These are phyloP conservation scores for Boulengeromyrus knoepffleri DNA, from an alignment of 2,113 vertebrate genomes.

Conservation along the genomic window DNA sequence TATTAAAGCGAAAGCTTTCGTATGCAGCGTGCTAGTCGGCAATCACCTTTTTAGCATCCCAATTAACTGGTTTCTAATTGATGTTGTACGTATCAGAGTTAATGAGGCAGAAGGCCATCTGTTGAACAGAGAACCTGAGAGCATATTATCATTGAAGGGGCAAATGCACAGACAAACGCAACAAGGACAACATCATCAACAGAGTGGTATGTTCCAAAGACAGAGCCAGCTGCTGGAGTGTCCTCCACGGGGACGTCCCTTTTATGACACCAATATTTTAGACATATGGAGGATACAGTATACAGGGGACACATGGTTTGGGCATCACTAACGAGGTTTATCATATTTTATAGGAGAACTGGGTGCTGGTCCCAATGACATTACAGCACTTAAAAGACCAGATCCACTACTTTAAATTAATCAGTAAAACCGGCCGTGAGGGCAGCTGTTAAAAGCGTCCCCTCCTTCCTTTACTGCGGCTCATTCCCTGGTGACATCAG, in stretches of 20 bases:
- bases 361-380: neutral
- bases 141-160: conserved; percentile 39
- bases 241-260: conserved; percentile 26
- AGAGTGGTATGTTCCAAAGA: neutral
- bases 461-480: neutral
- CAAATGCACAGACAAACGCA: conserved; percentile 25
- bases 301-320: conserved; percentile 40
- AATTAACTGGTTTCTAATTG: conserved; percentile 61
- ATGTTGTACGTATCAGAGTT: conserved; percentile 62
- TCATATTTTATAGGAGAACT: neutral
- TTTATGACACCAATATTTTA: conserved; percentile 59
- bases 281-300: conserved; percentile 40
- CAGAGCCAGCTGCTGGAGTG: neutral
- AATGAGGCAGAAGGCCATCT: conserved; percentile 63
- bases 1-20: conserved; percentile 40
- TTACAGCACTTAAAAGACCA: neutral
- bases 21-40: conserved; percentile 40
- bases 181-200: conserved; percentile 37
- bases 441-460: neutral
- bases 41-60: conserved; percentile 56
- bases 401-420: neutral
- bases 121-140: conserved; percentile 47
- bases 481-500: conserved; percentile 15
- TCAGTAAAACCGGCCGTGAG: neutral
- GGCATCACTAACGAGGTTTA: conserved; percentile 50